phyloP scores from a whole-genome alignment of 2,888 invertebrate genomes.

The Melanophora roralis region DNA sequence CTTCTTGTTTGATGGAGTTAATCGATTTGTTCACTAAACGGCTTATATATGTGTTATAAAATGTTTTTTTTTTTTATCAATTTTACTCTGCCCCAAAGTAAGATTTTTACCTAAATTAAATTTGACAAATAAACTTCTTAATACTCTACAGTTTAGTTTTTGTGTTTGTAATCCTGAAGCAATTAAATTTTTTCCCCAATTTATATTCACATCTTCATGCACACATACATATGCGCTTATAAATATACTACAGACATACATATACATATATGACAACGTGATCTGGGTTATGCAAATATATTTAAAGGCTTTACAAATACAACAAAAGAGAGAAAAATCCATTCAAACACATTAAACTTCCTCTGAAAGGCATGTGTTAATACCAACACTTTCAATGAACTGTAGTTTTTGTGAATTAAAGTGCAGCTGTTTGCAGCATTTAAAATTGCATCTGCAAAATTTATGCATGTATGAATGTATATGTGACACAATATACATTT shows the following conservation, averaged over 20 bases:
- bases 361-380: constrained; percentile 31
- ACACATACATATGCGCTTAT: too few relatives aligned
- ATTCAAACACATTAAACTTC: background rate
- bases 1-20: too few relatives aligned
- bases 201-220: background rate
- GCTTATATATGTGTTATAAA: too few relatives aligned
- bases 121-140: background rate
- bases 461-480: background rate
- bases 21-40: too few relatives aligned
- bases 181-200: constrained; percentile 12
- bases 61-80: too few relatives aligned
- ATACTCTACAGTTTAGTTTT: background rate
- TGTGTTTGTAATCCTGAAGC: constrained; percentile 3
- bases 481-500: constrained; percentile 11
- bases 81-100: too few relatives aligned
- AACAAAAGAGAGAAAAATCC: background rate
- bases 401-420: constrained; percentile 3
- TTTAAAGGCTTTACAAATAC: background rate
- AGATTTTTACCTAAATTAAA: too few relatives aligned
- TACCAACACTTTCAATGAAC: constrained; percentile 46
- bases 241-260: too few relatives aligned
- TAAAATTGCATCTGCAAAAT: constrained; percentile 33
- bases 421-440: constrained; percentile 9
- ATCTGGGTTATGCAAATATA: constrained; percentile 45
- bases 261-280: background rate